Evolutionary conservation across 2,113 vertebrate genomes (phyloP).

Genomic region (Oncorhynchus nerka): DNA sequence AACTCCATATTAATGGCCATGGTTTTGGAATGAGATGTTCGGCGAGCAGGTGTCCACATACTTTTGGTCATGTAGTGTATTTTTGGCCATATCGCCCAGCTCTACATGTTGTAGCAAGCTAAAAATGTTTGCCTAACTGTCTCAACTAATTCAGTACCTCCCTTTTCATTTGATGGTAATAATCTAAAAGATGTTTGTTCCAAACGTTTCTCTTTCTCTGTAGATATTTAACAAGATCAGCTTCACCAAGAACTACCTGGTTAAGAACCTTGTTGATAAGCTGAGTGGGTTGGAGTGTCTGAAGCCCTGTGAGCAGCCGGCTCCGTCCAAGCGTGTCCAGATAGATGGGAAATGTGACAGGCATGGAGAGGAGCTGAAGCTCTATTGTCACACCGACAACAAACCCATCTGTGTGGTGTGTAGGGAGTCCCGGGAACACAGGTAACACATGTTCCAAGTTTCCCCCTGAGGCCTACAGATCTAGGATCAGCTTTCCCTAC

Average conservation of each 20-base stretch:
- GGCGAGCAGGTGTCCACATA: no score
- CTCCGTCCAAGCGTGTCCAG: conserved; percentile 56
- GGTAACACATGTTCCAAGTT: conserved; percentile 42
- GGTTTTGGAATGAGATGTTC: no score
- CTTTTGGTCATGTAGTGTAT: no score
- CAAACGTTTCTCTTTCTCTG: neutral
- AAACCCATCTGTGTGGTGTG: conserved; percentile 77
- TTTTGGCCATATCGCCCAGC: no score
- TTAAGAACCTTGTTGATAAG: conserved; percentile 76
- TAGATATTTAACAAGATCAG: conserved; percentile 75
- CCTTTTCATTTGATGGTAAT: no score
- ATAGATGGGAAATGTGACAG: conserved; percentile 68
- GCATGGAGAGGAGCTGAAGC: conserved; percentile 75
- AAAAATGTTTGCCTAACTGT: no score
- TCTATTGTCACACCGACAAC: conserved; percentile 74
- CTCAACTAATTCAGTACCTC: no score
- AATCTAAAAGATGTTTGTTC: no score
- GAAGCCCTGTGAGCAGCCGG: conserved; percentile 40
- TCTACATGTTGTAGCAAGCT: no score
- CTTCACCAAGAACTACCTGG: conserved; percentile 78
- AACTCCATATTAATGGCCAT: no score
- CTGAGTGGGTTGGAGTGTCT: conserved; percentile 71
- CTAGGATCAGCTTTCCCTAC: neutral
- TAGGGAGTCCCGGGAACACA: conserved; percentile 74
- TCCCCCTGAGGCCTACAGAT: neutral